Conservation (phyloP, 2,113 vertebrate genomes). For the Sylvietta virens region DNA sequence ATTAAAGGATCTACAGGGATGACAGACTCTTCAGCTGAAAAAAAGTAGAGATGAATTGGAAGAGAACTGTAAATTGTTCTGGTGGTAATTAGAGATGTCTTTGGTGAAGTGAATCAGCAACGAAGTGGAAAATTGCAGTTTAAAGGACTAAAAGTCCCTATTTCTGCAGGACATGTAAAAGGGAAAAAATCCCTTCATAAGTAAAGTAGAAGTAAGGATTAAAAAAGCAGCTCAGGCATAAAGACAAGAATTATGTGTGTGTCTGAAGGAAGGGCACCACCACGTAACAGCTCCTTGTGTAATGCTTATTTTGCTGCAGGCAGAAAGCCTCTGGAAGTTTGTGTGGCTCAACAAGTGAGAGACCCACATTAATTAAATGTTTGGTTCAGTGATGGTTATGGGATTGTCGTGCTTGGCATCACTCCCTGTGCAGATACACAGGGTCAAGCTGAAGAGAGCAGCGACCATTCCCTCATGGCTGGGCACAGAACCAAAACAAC, state of each 20-base stretch:
- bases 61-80: background rate
- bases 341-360: background rate
- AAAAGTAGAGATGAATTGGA: background rate
- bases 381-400: background rate
- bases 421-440: background rate
- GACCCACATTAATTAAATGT: background rate
- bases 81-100: background rate
- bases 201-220: background rate
- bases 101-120: background rate
- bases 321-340: background rate
- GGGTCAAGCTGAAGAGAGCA: background rate
- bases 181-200: background rate
- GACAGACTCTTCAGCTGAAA: background rate
- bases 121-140: background rate
- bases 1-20: background rate
- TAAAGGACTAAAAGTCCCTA: background rate
- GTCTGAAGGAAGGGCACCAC: background rate
- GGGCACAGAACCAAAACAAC: background rate
- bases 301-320: background rate
- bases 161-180: background rate
- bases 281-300: accelerated
- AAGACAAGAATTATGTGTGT: background rate
- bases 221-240: background rate
- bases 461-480: accelerated
- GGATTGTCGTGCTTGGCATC: background rate